Evolutionary conservation across 2,888 invertebrate genomes (phyloP).

Genomic region (Andrena bicolor): DNA sequence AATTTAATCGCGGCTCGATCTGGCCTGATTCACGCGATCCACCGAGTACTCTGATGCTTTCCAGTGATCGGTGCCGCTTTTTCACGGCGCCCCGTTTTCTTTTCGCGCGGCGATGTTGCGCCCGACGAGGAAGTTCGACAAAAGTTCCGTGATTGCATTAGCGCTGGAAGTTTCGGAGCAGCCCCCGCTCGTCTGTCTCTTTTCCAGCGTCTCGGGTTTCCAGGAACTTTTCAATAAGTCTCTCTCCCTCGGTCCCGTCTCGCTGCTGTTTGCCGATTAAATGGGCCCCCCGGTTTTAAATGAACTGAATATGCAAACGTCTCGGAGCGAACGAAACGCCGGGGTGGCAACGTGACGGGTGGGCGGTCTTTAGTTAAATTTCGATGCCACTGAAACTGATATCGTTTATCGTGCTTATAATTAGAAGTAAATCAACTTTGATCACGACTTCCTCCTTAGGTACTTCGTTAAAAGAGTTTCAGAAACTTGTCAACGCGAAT

Average conservation of each 20-base stretch:
- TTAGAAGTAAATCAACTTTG: too few species aligned
- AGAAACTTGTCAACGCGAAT: too few species aligned
- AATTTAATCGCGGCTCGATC: constrained; percentile 13
- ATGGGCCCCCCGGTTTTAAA: constrained; percentile 21
- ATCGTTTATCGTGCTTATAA: not conserved
- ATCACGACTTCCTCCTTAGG: too few species aligned
- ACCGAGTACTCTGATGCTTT: not conserved
- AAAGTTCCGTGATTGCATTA: constrained; percentile 54
- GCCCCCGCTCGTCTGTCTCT: constrained; percentile 20
- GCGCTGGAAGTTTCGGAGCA: constrained; percentile 32
- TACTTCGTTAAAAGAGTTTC: too few species aligned
- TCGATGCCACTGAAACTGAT: constrained; percentile 22
- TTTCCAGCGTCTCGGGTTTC: constrained; percentile 2
- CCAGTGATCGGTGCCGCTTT: constrained; percentile 12
- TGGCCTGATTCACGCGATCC: constrained; percentile 26
- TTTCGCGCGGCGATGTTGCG: not conserved
- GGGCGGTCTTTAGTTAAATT: constrained; percentile 8
- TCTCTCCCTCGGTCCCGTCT: constrained; percentile 8
- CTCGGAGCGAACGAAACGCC: not conserved
- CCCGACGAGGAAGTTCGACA: constrained; percentile 23
- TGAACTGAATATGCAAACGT: constrained; percentile 21
- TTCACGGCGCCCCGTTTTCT: not conserved
- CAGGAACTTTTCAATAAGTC: constrained; percentile 15
- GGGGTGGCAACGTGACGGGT: constrained; percentile 8
- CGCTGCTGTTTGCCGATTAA: constrained; percentile 43